Evolutionary conservation across 2,113 vertebrate species (phyloP), one percentile per base, ranked within the genome.

Genomic region (Festucalex cinctus): DNA sequence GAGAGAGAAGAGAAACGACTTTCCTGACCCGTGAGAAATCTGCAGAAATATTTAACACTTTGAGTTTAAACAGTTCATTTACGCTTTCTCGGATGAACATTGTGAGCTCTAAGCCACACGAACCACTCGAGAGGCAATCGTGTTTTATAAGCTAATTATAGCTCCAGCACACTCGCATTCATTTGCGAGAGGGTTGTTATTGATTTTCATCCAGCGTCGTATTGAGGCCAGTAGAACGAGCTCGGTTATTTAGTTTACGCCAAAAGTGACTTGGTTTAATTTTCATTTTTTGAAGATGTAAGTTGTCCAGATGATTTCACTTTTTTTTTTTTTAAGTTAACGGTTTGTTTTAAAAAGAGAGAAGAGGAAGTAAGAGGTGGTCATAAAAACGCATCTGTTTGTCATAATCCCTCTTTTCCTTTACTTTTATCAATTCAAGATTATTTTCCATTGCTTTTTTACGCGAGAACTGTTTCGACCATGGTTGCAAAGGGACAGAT

Each of bases 71-170:
- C 48, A 26, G 32, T 70, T 74, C 72, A 63, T 65, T 75, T 78
- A 75, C 74, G 67, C 37, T 73, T 68, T 74, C 65, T 70, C 36
- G 71, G 68, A 62, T n/a, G 32, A 64, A 69, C 69, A 74, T 67
- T 73, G 65, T 67, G 69, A 67, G 65, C 64, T 73, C 20, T 51
- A 22, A 77, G 59, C 59, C 54, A 63, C 71, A 65, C 41, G 58
- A 71, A 70, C 63, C 71, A 68, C 76, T 66, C 49, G 37, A 80
- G 74, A 69, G 62, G 60, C 68, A 43, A 35, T 2, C 63, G 12
- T 63, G 51, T 86, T 87, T 85, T 75, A 78, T 75, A 69, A 67
- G 71, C 65, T 75, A 82, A 79, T 82, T 81, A 77, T 71, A 84
- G 54, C 7, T 66, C 68, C 67, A 64, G 61, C 71, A 69, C 62